phyloP scores from a whole-genome alignment of 1,140 invertebrate genomes.

The Pseudomyrmex concolor region DNA sequence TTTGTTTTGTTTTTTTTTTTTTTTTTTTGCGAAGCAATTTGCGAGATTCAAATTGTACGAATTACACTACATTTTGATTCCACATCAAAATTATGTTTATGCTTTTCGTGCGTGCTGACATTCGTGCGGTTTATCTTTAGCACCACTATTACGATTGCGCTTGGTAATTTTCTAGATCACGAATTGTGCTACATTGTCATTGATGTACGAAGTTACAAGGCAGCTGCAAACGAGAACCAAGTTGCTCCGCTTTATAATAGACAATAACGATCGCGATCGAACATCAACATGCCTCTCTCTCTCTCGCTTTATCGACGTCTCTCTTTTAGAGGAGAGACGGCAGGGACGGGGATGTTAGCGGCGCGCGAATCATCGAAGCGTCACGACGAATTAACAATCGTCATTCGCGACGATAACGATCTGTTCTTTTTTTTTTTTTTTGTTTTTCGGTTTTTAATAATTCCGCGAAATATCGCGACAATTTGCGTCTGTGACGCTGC shows the following conservation, averaged over 20 bases:
- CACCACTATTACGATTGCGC: neutral
- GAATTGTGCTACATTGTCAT: constrained; percentile 73
- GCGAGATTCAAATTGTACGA: no score
- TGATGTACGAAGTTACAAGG: constrained; percentile 60
- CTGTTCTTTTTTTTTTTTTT: neutral
- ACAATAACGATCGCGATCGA: constrained; percentile 80
- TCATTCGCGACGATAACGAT: neutral
- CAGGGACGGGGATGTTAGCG: constrained; percentile 15
- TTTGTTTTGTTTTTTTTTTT: no score
- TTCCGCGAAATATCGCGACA: constrained; percentile 11
- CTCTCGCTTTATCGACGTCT: constrained; percentile 65
- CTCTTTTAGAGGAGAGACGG: constrained; percentile 43
- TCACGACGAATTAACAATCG: no score
- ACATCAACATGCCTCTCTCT: constrained; percentile 19
- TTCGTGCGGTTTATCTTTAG: constrained; percentile 12
- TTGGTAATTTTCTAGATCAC: constrained; percentile 76
- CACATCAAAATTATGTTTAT: neutral
- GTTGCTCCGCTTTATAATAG: constrained; percentile 77
- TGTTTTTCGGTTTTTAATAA: neutral
- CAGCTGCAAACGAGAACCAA: constrained; percentile 78
- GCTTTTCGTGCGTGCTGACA: neutral
- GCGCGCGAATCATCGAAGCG: no score
- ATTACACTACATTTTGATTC: no score
- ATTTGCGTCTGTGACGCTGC: neutral
- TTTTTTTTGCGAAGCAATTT: no score